A percentile compares a stretch with the other conserved stretches of the same genome.
Evolutionary conservation across 2,113 vertebrate genomes (phyloP).

Genomic region (Ploceus nigricollis): DNA sequence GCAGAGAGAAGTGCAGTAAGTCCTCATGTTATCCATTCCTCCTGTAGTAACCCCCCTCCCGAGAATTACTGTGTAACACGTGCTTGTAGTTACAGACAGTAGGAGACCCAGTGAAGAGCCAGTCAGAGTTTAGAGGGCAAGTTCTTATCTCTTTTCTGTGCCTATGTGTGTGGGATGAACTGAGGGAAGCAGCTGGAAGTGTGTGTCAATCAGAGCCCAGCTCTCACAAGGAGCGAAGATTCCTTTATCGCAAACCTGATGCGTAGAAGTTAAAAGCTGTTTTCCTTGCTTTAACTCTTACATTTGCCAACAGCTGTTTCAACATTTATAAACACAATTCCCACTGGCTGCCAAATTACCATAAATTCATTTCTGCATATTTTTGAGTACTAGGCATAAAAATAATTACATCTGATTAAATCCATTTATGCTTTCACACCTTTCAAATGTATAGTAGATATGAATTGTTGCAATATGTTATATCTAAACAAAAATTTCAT

Average conservation of each 20-base stretch:
- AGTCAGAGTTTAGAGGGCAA: not conserved
- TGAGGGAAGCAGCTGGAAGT: not conserved
- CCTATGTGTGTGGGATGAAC: not conserved
- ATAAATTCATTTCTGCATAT: constrained; percentile 73
- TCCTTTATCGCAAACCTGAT: constrained; percentile 2
- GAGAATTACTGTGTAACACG: not conserved
- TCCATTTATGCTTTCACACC: constrained; percentile 62
- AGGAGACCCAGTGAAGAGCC: not conserved
- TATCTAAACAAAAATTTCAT: constrained; percentile 61
- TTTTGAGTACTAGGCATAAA: constrained; percentile 70
- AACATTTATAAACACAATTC: constrained; percentile 74
- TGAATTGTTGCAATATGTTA: constrained; percentile 43
- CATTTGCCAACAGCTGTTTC: constrained; percentile 71
- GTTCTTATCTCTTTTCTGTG: not conserved
- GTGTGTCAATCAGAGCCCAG: not conserved
- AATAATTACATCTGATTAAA: constrained; percentile 77
- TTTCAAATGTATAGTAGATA: constrained; percentile 69
- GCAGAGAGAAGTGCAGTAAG: not conserved
- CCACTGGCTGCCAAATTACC: constrained; percentile 71
- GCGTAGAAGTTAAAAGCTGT: constrained; percentile 50
- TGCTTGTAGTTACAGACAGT: not conserved
- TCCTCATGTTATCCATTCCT: not conserved
- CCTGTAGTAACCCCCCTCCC: not conserved
- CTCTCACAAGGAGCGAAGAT: not conserved
- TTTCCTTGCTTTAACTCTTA: constrained; percentile 68